Evolutionary conservation across 2,113 vertebrate species (phyloP).

Genomic region (Phylloscopus trochilus): DNA sequence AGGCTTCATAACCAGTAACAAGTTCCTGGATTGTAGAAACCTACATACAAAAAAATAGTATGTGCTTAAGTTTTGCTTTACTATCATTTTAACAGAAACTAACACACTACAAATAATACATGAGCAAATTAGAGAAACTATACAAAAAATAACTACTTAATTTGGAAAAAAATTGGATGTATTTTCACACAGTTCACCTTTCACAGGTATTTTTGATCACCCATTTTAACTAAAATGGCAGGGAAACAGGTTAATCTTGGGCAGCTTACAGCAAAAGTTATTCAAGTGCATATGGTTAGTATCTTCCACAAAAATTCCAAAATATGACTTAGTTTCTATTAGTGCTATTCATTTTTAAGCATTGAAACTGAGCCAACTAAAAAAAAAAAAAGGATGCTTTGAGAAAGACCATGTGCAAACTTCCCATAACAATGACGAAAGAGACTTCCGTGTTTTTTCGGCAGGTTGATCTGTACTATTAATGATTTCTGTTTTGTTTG

Average conservation of each 20-base stretch:
- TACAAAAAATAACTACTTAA: not conserved
- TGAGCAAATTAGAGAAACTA: not conserved
- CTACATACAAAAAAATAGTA: conserved; percentile 51
- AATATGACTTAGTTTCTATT: not conserved
- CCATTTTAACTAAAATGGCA: not conserved
- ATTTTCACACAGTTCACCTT: not conserved
- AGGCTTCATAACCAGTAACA: conserved; percentile 77
- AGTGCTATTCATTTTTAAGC: not conserved
- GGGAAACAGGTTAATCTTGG: not conserved
- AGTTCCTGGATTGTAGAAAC: conserved; percentile 78
- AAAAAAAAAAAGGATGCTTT: not conserved
- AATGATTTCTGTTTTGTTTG: not conserved
- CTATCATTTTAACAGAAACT: not conserved
- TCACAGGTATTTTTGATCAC: not conserved
- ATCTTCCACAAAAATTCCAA: not conserved
- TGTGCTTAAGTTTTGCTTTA: not conserved
- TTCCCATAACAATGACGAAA: not conserved
- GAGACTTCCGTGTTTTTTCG: not conserved
- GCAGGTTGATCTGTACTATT: not conserved
- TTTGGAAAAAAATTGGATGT: not conserved
- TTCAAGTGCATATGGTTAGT: not conserved
- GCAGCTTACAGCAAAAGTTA: not conserved
- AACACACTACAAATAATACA: not conserved
- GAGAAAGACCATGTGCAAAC: not conserved
- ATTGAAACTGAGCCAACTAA: not conserved